phyloP scores from a whole-genome alignment of 1,140 invertebrate genomes.

The Temnothorax longispinosus region DNA sequence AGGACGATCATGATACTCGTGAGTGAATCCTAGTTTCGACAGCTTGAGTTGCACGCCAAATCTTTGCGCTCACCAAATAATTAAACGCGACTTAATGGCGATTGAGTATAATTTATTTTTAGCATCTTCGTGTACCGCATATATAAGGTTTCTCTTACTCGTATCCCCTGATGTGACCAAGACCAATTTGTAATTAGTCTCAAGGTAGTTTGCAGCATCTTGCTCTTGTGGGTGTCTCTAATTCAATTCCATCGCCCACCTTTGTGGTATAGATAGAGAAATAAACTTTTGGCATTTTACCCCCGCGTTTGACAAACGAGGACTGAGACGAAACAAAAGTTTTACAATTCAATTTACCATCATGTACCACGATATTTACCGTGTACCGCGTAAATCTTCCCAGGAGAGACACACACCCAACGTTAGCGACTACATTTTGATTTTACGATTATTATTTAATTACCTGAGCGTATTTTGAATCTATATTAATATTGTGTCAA shows the following conservation, averaged over 20 bases:
- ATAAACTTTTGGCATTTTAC: slow-evolving; percentile 32
- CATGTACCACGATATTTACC: background rate
- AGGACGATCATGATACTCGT: slow-evolving; percentile 65
- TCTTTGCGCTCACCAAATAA: background rate
- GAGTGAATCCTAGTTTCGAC: slow-evolving; percentile 53
- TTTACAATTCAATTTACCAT: slow-evolving; percentile 20
- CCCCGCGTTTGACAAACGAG: background rate
- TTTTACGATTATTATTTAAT: background rate
- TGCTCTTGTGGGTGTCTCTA: background rate
- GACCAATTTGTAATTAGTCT: background rate
- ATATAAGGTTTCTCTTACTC: background rate
- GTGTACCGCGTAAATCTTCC: background rate
- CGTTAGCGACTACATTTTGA: background rate
- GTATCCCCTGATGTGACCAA: background rate
- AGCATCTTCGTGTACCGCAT: background rate
- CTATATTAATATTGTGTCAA: background rate
- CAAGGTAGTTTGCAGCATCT: background rate
- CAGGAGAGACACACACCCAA: background rate
- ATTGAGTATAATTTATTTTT: background rate
- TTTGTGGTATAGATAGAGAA: background rate
- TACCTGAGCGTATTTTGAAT: background rate
- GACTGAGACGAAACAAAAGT: slow-evolving; percentile 5
- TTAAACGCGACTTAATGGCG: background rate
- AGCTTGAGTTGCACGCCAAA: background rate
- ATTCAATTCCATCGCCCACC: background rate